Evolutionary conservation across 2,797 vertebrate genomes (phyloP).

Genomic region (Spinibarbus caldwelli): DNA sequence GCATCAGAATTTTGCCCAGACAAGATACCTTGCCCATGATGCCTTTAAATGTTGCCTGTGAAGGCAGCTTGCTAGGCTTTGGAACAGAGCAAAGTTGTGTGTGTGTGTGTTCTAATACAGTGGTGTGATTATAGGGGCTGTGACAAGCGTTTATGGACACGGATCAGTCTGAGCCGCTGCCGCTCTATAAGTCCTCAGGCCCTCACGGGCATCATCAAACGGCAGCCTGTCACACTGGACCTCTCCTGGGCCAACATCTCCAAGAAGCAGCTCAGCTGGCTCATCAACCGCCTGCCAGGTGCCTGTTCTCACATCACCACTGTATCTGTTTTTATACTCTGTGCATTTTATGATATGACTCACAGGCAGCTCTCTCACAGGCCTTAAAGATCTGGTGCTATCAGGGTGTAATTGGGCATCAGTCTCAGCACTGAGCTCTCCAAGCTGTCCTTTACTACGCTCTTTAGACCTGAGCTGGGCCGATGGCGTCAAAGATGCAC

Average conservation of each 20-base stretch:
- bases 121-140: slow-evolving; percentile 85
- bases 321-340: background rate
- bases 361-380: slow-evolving; percentile 67
- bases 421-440: slow-evolving; percentile 93
- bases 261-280: slow-evolving; percentile 97
- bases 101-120: slow-evolving; percentile 16
- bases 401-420: slow-evolving; percentile 95
- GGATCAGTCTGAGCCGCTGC: slow-evolving; percentile 94
- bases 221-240: slow-evolving; percentile 92
- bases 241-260: slow-evolving; percentile 98
- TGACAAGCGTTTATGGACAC: slow-evolving; percentile 95
- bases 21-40: background rate
- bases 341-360: background rate
- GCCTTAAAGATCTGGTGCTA: slow-evolving; percentile 94
- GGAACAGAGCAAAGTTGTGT: background rate
- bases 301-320: background rate
- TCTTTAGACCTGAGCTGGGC: slow-evolving; percentile 96
- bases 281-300: slow-evolving; percentile 94
- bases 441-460: slow-evolving; percentile 94
- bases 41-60: background rate
- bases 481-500: slow-evolving; percentile 92
- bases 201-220: slow-evolving; percentile 95
- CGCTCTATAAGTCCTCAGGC: slow-evolving; percentile 93
- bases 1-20: background rate
- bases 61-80: background rate